Base-by-base conservation (phyloP, 2,113 vertebrate species). In the Dromaius novaehollandiae region DNA sequence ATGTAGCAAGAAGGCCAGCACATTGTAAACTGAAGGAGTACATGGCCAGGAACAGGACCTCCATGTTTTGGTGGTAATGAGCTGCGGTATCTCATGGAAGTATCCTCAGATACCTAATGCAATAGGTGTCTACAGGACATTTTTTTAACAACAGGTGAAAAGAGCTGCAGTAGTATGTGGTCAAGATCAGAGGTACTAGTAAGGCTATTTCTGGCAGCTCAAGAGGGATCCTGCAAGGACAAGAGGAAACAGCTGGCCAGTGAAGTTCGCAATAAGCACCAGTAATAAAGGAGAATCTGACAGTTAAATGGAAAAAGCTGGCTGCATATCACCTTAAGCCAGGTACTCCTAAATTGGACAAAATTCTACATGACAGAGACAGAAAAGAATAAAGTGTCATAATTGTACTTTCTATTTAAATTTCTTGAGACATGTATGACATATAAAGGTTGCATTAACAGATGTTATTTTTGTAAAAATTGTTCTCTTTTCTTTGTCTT, bases 381-480 rank as follows among this genome's bases (percentile, higher is more conserved):
- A 81, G 28, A 84, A 89, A 69, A 55, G 18, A 93, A 78, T 69
- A 28, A 93, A 89, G 11, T 65, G 10, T 66, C 40, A 51, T 44
- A 93, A 90, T 42, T 86, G 30, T 46, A 30, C 56, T 60, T 60
- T 34, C 30, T 60, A 60, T 60, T 60, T 60, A 60, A 58, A 60
- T 60, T 60, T 60, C 56, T 20, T 60, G 28, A 60, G 30, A 80
- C 34, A 11, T 28, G 8, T 19, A 58, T 19, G 34, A 68, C 8
- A 28, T 48, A 61, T 42, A 89, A 90, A 80, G 69, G 42, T 48
- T 78, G 69, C 44, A 69, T 87, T 77, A 77, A 56, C n/a, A 86
- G 40, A 68, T 38, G n/a, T 20, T 90, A 68, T 69, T 94, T 82
- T 79, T 15, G 82, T 69, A 25, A 89, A 85, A 78, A 70, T 34